Percentiles rank a stretch among this genome's conserved stretches.
Conservation (phyloP, 2,888 invertebrate genomes). For the Magallana nippona region DNA sequence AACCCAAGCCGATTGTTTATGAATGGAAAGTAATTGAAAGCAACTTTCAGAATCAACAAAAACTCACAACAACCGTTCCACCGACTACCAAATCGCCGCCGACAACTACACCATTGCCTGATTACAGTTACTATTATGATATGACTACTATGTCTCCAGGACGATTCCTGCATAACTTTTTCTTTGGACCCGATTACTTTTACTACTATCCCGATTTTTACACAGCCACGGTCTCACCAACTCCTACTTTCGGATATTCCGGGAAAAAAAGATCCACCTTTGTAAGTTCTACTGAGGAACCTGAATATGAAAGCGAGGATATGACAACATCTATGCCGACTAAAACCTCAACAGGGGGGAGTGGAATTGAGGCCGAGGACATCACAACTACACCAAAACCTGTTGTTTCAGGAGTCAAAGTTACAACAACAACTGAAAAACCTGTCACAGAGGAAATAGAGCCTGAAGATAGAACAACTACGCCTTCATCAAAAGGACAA, state of each 20-base stretch:
- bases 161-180: background rate
- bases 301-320: constrained; percentile 6
- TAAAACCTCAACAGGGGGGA: background rate
- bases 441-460: background rate
- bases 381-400: constrained; percentile 7
- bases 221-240: background rate
- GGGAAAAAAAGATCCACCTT: background rate
- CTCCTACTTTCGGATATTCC: background rate
- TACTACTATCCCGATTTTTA: background rate
- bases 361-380: background rate
- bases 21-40: no score
- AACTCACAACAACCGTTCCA: no score
- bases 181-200: background rate
- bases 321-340: background rate
- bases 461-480: background rate
- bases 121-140: background rate
- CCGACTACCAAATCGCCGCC: no score
- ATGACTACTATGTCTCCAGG: background rate
- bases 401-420: background rate
- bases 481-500: background rate
- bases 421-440: background rate
- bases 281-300: background rate
- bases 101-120: no score
- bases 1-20: no score
- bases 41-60: no score